Conservation (phyloP, 2,888 invertebrate species). For the Scaptomyza reducta region DNA sequence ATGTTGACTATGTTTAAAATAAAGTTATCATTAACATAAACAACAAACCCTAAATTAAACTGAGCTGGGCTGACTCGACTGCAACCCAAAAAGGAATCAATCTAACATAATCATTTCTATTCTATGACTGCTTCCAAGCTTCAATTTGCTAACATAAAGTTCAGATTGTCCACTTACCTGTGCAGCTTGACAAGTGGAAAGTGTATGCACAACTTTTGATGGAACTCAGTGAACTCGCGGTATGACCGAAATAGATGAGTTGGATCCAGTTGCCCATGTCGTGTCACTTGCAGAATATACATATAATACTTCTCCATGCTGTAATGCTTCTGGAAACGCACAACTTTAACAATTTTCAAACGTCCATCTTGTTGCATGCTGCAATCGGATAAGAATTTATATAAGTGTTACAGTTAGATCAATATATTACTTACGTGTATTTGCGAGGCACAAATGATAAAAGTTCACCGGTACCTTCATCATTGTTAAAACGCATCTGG, state of each 20-base stretch:
- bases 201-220: constrained; percentile 95
- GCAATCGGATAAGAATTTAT: constrained; percentile 38
- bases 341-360: constrained; percentile 92
- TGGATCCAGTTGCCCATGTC: constrained; percentile 94
- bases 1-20: constrained; percentile 58
- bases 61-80: neutral
- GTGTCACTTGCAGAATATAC: constrained; percentile 92
- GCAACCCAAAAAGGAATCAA: neutral
- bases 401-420: neutral
- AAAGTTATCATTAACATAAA: constrained; percentile 33
- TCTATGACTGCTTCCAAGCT: neutral
- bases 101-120: neutral
- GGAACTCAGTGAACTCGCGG: constrained; percentile 98
- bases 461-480: constrained; percentile 91
- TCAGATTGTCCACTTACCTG: constrained; percentile 87
- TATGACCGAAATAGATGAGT: constrained; percentile 96
- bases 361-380: constrained; percentile 96
- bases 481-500: constrained; percentile 95
- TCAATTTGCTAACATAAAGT: no score
- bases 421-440: constrained; percentile 90
- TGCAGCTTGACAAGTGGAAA: constrained; percentile 96
- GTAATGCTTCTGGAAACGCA: constrained; percentile 96
- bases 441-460: constrained; percentile 97
- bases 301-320: constrained; percentile 99
- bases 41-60: neutral